Base-by-base conservation (phyloP, 2,888 invertebrate species). In the Xylocampa areola region DNA sequence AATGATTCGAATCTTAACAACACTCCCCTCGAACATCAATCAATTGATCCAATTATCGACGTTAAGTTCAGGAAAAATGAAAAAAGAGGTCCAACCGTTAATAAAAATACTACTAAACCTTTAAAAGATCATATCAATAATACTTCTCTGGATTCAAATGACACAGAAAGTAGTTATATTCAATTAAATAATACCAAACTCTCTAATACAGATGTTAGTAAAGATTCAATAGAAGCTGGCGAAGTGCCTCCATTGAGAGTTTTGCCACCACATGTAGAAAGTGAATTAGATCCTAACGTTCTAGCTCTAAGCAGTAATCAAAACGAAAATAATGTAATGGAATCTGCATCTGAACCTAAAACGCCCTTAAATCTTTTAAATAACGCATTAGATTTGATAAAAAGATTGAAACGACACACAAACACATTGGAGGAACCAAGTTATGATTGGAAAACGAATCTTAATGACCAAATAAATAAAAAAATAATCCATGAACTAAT, bases 341-440 rank as follows among this genome's bases (percentile, higher is more conserved):
- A 48, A 11, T 6, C 29, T 1, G 4, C n/a, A 0, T 25, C 37
- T 2, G 16, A 30, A 37, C 0, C 29, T 0, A 2, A 10, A 16
- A 11, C 37, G 1, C 0, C 29, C 17, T 4, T 53, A 25, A 29
- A 41, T 30, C 0, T 66, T 0, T 0, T 66, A 11, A 23, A n/a
- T 17, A 29, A 7, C 0, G 45, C 63, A 6, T 8, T 62, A 0
- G 25, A 16, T 10, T 36, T 68, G 0, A 7, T 66, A 1, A 53
- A 37, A 5, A 32, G 68, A 41, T 29, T 53, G 0, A 65, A 61
- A 45, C 19, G 68, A 14, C 14, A 25, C 0, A 8, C 10, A 0
- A 1, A 14, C 0, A 0, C 10, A 3, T 2, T 1, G 1, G 2
- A 14, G 16, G 16, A 6, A 14, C 2, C 4, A 3, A 30, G 4